Base-by-base conservation (phyloP, 2,888 invertebrate species). In the Phengaris alcon region DNA sequence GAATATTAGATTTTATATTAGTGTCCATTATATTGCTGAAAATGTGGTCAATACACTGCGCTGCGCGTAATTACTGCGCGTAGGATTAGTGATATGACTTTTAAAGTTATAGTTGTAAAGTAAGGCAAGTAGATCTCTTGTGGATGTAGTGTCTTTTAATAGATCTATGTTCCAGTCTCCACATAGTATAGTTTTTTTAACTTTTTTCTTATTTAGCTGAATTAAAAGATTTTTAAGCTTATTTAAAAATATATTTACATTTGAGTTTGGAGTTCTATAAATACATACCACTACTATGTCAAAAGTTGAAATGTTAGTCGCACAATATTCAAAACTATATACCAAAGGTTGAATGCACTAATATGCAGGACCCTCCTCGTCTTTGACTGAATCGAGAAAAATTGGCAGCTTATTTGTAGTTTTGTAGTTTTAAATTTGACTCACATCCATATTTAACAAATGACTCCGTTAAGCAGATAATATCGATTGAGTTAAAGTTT, bases 151-250 rank as follows among this genome's bases (percentile, higher is more conserved):
- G 12, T 59, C 35, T 51, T 75, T 75, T 12, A 68, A 22, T 1
- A 75, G 51, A 44, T 73, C 73, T 15, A 73, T 75, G 52, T 75
- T 75, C 73, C 73, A 75, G 68, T 73, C 22, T 22, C 22, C 22
- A 1, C 22, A 22, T 22, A 22, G 22, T 22, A 22, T 22, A 22
- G 22, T 22, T 44, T 75, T 22, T 72, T 73, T 46, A 54, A 59
- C 44, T 64, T 51, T 54, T 10, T 9, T 8, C 13, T 55, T 64
- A 52, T 8, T 64, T 6, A 74, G 8, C 46, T 59, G 55, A 15
- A 57, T 35, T 54, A 64, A 59, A 8, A 76, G 13, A n/a, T 59
- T 57, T 2, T 68, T 55, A 2, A 75, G 15, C 3, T 54, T 22
- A 15, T 57, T 54, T 48, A 73, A 48, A 73, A 75, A 75, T 46